These are phyloP conservation scores for Deilephila elpenor DNA, from an alignment of 2,888 invertebrate species.

Conservation along the genomic window DNA sequence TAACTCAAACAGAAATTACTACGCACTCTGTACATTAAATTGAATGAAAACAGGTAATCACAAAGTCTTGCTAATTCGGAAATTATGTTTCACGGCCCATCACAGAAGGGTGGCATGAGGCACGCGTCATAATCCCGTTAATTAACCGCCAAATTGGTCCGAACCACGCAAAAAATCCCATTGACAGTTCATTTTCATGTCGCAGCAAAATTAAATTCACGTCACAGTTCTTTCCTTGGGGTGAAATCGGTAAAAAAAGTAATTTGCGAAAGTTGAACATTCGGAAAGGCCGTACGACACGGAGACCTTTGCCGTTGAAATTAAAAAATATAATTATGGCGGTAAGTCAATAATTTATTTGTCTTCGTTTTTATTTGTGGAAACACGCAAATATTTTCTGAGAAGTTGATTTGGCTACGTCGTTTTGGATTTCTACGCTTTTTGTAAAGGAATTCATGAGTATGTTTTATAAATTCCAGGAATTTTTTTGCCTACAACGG, in stretches of 20 bases:
- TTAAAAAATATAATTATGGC: background rate
- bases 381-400: background rate
- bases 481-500: no score
- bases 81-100: background rate
- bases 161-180: conserved; percentile 25
- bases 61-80: background rate
- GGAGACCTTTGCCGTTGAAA: conserved; percentile 5
- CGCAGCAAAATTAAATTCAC: conserved; percentile 14
- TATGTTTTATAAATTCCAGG: background rate
- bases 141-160: conserved; percentile 17
- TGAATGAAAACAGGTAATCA: background rate
- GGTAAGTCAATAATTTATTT: background rate
- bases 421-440: background rate
- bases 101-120: background rate
- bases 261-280: conserved; percentile 10
- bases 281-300: background rate
- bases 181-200: conserved; percentile 20
- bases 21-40: no score
- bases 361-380: background rate
- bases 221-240: conserved; percentile 3
- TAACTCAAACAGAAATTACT: no score
- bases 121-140: conserved; percentile 13
- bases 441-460: background rate
- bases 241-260: background rate
- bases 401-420: no score